A percentile compares a stretch with the other conserved stretches of the same genome.
Evolutionary conservation across 2,888 invertebrate species (phyloP).

Genomic region (Hypsopygia costalis): DNA sequence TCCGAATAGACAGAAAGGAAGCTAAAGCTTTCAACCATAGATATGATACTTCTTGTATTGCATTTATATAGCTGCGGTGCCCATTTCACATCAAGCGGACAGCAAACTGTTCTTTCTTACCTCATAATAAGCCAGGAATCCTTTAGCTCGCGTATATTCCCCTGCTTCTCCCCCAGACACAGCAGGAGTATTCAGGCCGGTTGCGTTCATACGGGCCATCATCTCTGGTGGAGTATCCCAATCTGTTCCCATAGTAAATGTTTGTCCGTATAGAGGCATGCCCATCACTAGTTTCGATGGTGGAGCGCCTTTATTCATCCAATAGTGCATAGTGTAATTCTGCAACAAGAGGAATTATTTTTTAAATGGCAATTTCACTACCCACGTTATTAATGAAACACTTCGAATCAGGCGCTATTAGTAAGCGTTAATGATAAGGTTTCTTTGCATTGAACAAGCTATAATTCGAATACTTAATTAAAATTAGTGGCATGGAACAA

Average conservation of each 20-base stretch:
- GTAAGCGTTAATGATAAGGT: no score
- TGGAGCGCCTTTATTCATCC: constrained; percentile 92
- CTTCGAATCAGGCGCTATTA: not conserved
- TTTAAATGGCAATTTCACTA: not conserved
- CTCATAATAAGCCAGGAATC: constrained; percentile 94
- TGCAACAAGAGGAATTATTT: constrained; percentile 48
- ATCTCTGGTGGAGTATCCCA: constrained; percentile 43
- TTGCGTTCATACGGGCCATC: constrained; percentile 77
- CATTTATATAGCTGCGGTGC: no score
- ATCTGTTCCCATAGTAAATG: constrained; percentile 82
- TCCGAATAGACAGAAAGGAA: no score
- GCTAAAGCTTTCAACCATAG: no score
- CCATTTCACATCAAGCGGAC: no score
- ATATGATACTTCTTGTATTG: no score
- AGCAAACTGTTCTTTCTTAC: no score
- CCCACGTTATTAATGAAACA: not conserved
- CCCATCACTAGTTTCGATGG: constrained; percentile 92
- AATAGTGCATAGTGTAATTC: constrained; percentile 94
- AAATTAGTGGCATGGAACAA: no score
- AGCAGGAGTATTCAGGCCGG: constrained; percentile 88
- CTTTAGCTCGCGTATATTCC: constrained; percentile 91
- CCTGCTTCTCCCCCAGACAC: constrained; percentile 90
- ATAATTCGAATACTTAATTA: no score
- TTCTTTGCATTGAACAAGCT: no score
- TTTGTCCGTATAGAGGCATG: constrained; percentile 93